These are phyloP conservation scores for Danio albolineatus DNA, from an alignment of 2,797 vertebrate species.

Conservation along the genomic window DNA sequence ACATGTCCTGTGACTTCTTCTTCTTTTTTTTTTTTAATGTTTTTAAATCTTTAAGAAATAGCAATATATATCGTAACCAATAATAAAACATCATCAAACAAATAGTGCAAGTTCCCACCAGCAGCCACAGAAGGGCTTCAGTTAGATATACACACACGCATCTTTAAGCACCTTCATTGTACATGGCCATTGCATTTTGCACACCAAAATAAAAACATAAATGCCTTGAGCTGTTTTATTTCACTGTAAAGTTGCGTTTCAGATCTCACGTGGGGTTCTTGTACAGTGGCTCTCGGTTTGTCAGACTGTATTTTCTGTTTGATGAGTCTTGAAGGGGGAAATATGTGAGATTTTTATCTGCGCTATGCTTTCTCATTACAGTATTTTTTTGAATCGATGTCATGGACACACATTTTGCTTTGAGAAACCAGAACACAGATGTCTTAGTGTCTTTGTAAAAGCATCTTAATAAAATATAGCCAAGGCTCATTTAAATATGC, in stretches of 20 bases:
- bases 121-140: conserved; percentile 45
- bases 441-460: conserved; percentile 87
- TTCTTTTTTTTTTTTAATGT: conserved; percentile 37
- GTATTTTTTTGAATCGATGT: conserved; percentile 29
- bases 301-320: background rate
- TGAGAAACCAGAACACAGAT: conserved; percentile 70
- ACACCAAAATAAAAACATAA: conserved; percentile 23
- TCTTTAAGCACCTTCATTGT: conserved; percentile 38
- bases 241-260: background rate
- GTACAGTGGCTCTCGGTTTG: background rate
- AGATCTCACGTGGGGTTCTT: background rate
- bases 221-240: background rate
- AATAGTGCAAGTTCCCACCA: conserved; percentile 65
- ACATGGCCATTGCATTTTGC: conserved; percentile 38
- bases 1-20: conserved; percentile 41
- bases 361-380: background rate
- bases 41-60: conserved; percentile 37
- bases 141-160: conserved; percentile 14
- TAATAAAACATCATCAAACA: conserved; percentile 50
- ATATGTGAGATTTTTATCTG: conserved; percentile 17
- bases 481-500: conserved; percentile 86
- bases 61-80: conserved; percentile 23
- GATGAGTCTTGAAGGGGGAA: conserved; percentile 4
- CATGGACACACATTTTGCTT: conserved; percentile 17
- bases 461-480: conserved; percentile 87